phyloP scores from a whole-genome alignment of 1,140 invertebrate species.

The Steinernema khuongi region DNA sequence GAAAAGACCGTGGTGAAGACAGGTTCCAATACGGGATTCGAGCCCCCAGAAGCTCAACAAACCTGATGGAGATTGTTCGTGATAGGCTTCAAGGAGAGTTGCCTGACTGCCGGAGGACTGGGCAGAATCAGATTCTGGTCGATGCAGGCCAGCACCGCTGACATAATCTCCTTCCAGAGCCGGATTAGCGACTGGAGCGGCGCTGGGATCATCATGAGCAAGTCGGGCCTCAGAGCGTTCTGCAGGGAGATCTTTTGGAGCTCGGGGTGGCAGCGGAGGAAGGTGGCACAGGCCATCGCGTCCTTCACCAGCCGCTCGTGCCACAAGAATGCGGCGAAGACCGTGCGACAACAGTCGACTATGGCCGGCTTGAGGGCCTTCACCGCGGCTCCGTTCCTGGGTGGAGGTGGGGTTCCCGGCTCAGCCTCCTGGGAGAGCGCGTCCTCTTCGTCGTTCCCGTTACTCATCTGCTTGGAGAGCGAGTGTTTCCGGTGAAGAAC shows the following conservation, averaged over 20 bases:
- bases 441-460: slow-evolving; percentile 67
- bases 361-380: slow-evolving; percentile 79
- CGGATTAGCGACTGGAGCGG: slow-evolving; percentile 70
- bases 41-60: background rate
- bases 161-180: slow-evolving; percentile 80
- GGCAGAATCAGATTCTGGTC: slow-evolving; percentile 43
- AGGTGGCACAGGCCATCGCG: slow-evolving; percentile 91
- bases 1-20: background rate
- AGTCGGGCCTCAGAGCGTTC: slow-evolving; percentile 49
- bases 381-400: slow-evolving; percentile 63
- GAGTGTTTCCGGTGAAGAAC: slow-evolving; percentile 42
- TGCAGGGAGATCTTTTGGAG: slow-evolving; percentile 59
- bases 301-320: slow-evolving; percentile 94
- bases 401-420: slow-evolving; percentile 28
- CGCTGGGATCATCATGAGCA: slow-evolving; percentile 70
- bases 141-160: slow-evolving; percentile 40
- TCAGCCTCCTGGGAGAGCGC: slow-evolving; percentile 42
- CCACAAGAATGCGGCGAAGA: slow-evolving; percentile 92
- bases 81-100: slow-evolving; percentile 1
- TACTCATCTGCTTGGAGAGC: slow-evolving; percentile 59
- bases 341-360: slow-evolving; percentile 81
- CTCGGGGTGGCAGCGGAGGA: slow-evolving; percentile 85
- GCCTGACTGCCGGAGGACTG: slow-evolving; percentile 51
- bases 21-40: background rate
- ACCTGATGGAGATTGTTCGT: background rate